phyloP scores from a whole-genome alignment of 2,113 vertebrate genomes.

The Lucifuga dentata region DNA sequence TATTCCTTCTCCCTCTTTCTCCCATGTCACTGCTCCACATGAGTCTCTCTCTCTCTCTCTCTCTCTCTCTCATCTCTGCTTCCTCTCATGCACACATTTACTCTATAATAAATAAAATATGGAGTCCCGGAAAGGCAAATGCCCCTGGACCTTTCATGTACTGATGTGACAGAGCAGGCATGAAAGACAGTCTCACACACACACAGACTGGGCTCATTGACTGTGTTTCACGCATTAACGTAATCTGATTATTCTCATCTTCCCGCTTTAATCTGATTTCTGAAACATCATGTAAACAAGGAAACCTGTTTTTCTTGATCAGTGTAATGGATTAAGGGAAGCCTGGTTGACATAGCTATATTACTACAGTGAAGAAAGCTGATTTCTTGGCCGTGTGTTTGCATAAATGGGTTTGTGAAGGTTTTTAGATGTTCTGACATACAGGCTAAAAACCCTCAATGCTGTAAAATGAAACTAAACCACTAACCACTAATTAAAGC shows the following conservation, averaged over 20 bases:
- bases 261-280: conserved; percentile 9
- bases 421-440: neutral
- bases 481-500: too few species aligned
- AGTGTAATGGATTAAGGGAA: conserved; percentile 15
- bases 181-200: conserved; percentile 31
- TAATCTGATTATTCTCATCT: conserved; percentile 7
- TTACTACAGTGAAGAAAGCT: neutral
- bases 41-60: neutral
- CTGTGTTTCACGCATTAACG: neutral
- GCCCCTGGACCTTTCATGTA: conserved; percentile 42
- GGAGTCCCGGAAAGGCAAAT: conserved; percentile 40
- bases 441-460: neutral
- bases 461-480: neutral
- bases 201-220: neutral
- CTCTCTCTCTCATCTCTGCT: neutral
- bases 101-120: conserved; percentile 64
- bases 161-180: conserved; percentile 33
- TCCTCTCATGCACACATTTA: conserved; percentile 19
- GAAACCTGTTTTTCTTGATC: neutral
- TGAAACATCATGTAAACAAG: conserved; percentile 6
- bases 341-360: neutral
- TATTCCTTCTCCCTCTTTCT: conserved; percentile 5
- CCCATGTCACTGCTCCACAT: conserved; percentile 16
- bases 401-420: too few species aligned
- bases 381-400: too few species aligned